A percentile compares a stretch with the other conserved stretches of the same genome.
These are phyloP conservation scores for Holocentrus rufus DNA, from an alignment of 2,797 vertebrate species.

Conservation along the genomic window DNA sequence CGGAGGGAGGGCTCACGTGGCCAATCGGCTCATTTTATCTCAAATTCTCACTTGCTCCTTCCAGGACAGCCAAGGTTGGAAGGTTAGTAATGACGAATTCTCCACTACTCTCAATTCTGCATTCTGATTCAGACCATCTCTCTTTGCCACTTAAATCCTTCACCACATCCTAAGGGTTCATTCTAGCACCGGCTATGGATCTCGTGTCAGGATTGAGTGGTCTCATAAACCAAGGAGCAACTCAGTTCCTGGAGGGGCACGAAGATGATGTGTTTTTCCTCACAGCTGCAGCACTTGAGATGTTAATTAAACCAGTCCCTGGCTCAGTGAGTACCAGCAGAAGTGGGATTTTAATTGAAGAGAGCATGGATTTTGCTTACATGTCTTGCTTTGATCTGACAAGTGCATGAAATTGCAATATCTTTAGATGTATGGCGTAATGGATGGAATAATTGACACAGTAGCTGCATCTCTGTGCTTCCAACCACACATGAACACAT, in stretches of 20 bases:
- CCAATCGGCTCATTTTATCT: slow-evolving; percentile 1
- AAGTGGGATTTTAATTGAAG: slow-evolving; percentile 46
- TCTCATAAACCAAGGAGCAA: slow-evolving; percentile 67
- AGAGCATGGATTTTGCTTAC: slow-evolving; percentile 21
- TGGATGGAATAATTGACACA: neutral
- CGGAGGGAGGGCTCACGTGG: neutral
- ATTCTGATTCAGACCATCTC: slow-evolving; percentile 30
- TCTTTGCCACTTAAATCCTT: slow-evolving; percentile 28
- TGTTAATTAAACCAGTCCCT: slow-evolving; percentile 61
- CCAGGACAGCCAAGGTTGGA: neutral
- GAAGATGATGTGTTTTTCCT: slow-evolving; percentile 53
- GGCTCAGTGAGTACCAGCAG: slow-evolving; percentile 22
- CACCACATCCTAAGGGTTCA: slow-evolving; percentile 16
- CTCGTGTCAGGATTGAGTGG: slow-evolving; percentile 62
- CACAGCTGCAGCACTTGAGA: slow-evolving; percentile 47
- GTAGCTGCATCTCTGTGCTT: neutral
- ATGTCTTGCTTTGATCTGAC: slow-evolving; percentile 16
- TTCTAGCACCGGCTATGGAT: neutral
- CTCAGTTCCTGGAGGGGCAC: slow-evolving; percentile 46
- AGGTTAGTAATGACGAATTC: slow-evolving; percentile 8
- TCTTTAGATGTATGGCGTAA: slow-evolving; percentile 9
- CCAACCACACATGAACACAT: neutral
- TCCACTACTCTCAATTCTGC: slow-evolving; percentile 19
- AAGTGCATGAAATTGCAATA: slow-evolving; percentile 3
- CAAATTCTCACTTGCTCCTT: slow-evolving; percentile 6